Percentiles rank a stretch among this genome's conserved stretches.
Conservation (phyloP, 2,888 invertebrate species). For the Hymenopus coronatus region DNA sequence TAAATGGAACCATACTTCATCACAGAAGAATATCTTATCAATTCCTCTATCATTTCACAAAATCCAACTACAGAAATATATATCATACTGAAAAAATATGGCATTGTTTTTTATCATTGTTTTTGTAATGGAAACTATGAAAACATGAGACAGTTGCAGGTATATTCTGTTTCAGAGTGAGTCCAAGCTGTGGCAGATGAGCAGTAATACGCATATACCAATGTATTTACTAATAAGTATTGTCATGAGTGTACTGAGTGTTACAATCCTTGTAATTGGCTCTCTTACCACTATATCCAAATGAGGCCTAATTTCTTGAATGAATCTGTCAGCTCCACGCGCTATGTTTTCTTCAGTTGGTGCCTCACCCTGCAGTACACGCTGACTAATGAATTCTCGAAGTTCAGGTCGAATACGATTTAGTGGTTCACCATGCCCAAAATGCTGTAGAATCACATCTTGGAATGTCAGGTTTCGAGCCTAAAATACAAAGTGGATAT, state of each 20-base stretch:
- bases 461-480: slow-evolving; percentile 45
- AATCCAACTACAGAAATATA: too few species aligned
- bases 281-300: slow-evolving; percentile 49
- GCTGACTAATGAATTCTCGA: slow-evolving; percentile 48
- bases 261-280: neutral
- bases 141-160: too few species aligned
- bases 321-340: slow-evolving; percentile 47
- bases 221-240: neutral
- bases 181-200: too few species aligned
- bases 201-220: too few species aligned
- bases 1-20: too few species aligned
- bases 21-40: too few species aligned
- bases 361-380: slow-evolving; percentile 47
- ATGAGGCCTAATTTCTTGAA: slow-evolving; percentile 48
- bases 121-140: too few species aligned
- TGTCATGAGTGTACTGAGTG: neutral
- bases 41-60: too few species aligned
- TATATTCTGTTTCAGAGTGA: too few species aligned
- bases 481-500: slow-evolving; percentile 36
- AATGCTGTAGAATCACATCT: slow-evolving; percentile 45
- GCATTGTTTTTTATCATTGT: too few species aligned
- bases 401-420: slow-evolving; percentile 49
- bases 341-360: slow-evolving; percentile 47
- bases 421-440: slow-evolving; percentile 48
- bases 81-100: too few species aligned